Evolutionary conservation across 2,797 vertebrate species (phyloP).

Genomic region (Acrossocheilus wenchowensis): DNA sequence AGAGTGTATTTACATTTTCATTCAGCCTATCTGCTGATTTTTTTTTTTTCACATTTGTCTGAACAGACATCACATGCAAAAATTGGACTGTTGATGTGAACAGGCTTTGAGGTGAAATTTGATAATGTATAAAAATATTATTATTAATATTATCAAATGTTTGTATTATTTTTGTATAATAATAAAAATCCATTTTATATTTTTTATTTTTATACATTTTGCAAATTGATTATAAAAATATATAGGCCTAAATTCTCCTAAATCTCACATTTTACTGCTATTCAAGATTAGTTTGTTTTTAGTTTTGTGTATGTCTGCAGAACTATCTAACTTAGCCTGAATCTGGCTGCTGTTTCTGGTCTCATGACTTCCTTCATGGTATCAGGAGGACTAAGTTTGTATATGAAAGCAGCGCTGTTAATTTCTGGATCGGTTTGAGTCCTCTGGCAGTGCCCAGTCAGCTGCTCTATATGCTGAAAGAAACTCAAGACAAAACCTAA

Average conservation of each 20-base stretch:
- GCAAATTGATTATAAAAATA: background rate
- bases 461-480: background rate
- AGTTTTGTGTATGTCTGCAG: background rate
- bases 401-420: slow-evolving; percentile 17
- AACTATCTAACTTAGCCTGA: background rate
- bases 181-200: background rate
- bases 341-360: background rate
- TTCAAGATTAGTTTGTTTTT: background rate
- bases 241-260: background rate
- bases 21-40: background rate
- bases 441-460: background rate
- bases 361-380: background rate
- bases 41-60: background rate
- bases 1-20: background rate
- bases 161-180: background rate
- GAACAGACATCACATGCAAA: background rate
- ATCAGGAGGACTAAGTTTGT: slow-evolving; percentile 3
- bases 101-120: background rate
- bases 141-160: background rate
- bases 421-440: background rate
- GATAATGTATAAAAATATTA: background rate
- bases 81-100: background rate
- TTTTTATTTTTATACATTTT: background rate
- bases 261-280: background rate
- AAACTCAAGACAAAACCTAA: slow-evolving; percentile 2